A percentile compares a stretch with the other conserved stretches of the same genome.
Conservation (phyloP, 2,888 invertebrate genomes). For the Cybosia mesomella region DNA sequence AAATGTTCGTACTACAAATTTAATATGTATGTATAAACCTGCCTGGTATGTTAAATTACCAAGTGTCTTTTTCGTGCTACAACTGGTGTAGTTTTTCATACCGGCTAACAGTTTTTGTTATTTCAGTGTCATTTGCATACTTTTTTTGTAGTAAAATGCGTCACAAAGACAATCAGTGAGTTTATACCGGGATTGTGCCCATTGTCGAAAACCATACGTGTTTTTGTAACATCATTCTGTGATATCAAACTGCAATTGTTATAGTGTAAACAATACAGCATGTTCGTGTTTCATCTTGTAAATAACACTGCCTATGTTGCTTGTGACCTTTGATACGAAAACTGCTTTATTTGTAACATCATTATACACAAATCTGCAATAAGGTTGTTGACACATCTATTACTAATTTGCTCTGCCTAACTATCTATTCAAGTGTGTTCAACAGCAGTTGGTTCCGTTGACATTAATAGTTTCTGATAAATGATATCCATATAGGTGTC, state of each 20-base stretch:
- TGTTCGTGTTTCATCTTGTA: conserved; percentile 71
- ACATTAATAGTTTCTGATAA: background rate
- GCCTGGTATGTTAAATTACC: conserved; percentile 56
- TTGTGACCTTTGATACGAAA: conserved; percentile 33
- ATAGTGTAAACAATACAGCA: conserved; percentile 75
- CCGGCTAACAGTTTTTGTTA: conserved; percentile 74
- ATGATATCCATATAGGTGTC: background rate
- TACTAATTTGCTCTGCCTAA: background rate
- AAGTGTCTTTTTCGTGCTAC: conserved; percentile 61
- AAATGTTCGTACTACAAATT: conserved; percentile 62
- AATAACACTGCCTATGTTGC: conserved; percentile 56
- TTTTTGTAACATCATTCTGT: conserved; percentile 39
- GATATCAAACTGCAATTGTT: conserved; percentile 54
- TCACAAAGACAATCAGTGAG: conserved; percentile 51
- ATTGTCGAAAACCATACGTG: conserved; percentile 26
- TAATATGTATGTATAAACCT: conserved; percentile 63
- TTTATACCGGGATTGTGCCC: conserved; percentile 37
- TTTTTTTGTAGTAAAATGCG: conserved; percentile 64
- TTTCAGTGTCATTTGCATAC: conserved; percentile 64
- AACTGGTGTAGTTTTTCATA: conserved; percentile 64
- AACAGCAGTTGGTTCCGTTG: background rate
- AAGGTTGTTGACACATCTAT: conserved; percentile 1
- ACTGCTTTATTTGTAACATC: conserved; percentile 33
- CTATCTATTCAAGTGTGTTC: background rate
- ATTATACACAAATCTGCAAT: conserved; percentile 3